Conservation (phyloP, 2,888 invertebrate species). For the Dryococelus australis region DNA sequence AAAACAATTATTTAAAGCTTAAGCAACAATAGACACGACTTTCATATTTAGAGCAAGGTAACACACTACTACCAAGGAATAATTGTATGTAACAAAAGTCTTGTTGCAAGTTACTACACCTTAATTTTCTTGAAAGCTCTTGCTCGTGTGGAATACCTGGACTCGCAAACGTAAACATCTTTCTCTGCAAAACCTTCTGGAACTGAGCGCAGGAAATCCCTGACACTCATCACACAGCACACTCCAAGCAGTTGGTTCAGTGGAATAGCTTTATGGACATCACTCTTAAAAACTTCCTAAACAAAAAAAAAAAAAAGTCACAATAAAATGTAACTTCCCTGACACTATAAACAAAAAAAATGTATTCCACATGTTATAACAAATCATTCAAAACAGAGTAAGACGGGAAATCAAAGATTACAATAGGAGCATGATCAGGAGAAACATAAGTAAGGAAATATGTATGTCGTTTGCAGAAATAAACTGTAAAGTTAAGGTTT, state of each 20-base stretch:
- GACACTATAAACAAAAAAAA: background rate
- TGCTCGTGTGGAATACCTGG: conserved; percentile 85
- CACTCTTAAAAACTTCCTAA: conserved; percentile 93
- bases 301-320: conserved; percentile 38
- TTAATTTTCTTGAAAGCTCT: conserved; percentile 95
- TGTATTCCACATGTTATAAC: too few species aligned
- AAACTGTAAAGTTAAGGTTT: too few species aligned
- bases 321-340: background rate
- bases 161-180: conserved; percentile 97
- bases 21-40: too few species aligned
- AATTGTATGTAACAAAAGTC: too few species aligned
- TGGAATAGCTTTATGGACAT: conserved; percentile 83
- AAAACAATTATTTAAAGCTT: too few species aligned
- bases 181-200: conserved; percentile 90
- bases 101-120: conserved; percentile 46
- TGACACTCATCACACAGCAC: conserved; percentile 93
- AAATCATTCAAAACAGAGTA: too few species aligned
- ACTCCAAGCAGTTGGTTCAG: conserved; percentile 85
- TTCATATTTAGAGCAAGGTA: too few species aligned
- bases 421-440: too few species aligned
- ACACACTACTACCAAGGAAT: too few species aligned
- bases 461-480: too few species aligned
- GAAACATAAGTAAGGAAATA: too few species aligned
- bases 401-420: too few species aligned
- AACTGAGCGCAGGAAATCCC: conserved; percentile 89